Percentiles rank a stretch among this genome's conserved stretches.
Conservation (phyloP, 2,113 vertebrate species). For the Marmota monax region DNA sequence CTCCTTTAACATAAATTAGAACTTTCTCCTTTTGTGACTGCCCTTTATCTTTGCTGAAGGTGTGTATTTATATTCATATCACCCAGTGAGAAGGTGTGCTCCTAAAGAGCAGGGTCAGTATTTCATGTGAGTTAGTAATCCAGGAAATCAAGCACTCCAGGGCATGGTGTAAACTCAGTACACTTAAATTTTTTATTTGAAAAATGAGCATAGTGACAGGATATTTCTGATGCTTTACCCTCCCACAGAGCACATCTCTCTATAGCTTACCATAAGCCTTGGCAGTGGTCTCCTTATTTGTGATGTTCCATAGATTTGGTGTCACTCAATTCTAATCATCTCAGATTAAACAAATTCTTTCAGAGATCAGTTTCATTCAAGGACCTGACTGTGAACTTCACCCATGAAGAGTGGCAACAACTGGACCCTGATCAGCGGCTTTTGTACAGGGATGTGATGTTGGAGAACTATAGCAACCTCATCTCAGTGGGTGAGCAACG, state of each 20-base stretch:
- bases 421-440: not conserved
- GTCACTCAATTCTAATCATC: not conserved
- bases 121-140: not conserved
- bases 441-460: slow-evolving; percentile 19
- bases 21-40: not conserved
- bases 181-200: not conserved
- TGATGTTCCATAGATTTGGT: not conserved
- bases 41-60: too few species aligned
- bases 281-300: not conserved
- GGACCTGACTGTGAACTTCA: slow-evolving; percentile 34
- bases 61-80: not conserved
- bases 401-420: not conserved
- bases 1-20: too few species aligned
- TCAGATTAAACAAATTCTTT: not conserved
- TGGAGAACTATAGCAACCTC: not conserved
- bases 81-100: not conserved
- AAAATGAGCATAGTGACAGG: not conserved
- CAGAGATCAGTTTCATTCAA: slow-evolving; percentile 38
- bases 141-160: not conserved
- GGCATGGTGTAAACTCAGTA: not conserved
- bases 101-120: not conserved
- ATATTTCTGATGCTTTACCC: not conserved
- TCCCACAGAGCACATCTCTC: not conserved
- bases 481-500: not conserved
- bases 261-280: not conserved